Conservation (phyloP, 1,140 invertebrate genomes). For the Mercenaria mercenaria region DNA sequence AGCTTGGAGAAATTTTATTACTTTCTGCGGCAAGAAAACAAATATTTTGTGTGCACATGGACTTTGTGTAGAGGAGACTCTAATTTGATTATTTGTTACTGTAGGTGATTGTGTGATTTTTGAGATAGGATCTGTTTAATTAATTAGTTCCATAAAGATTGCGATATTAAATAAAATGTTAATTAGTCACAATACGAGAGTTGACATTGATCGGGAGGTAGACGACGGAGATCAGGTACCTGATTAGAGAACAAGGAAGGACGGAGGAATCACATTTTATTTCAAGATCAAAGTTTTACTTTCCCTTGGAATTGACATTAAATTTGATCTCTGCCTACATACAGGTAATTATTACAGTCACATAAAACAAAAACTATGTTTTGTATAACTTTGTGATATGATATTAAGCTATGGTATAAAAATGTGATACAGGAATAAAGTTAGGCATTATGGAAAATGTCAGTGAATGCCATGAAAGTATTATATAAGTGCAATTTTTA, state of each 20-base stretch:
- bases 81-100: conserved; percentile 45
- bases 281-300: conserved; percentile 14
- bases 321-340: not conserved
- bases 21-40: conserved; percentile 17
- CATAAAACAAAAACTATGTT: conserved; percentile 1
- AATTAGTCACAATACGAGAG: conserved; percentile 32
- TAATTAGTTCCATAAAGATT: conserved; percentile 64
- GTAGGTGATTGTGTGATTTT: conserved; percentile 23
- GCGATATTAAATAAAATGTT: conserved; percentile 65
- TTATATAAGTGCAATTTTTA: no score
- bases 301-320: not conserved
- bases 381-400: conserved; percentile 27
- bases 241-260: not conserved
- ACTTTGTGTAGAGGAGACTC: not conserved
- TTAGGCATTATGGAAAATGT: no score
- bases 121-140: conserved; percentile 39
- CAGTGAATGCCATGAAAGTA: no score
- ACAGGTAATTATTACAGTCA: not conserved
- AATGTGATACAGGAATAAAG: not conserved
- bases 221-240: not conserved
- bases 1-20: conserved; percentile 52
- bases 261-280: conserved; percentile 5
- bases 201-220: conserved; percentile 40
- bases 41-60: conserved; percentile 44
- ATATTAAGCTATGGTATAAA: not conserved